These are phyloP conservation scores for Lucifuga dentata DNA, from an alignment of 2,113 vertebrate species.

Conservation along the genomic window DNA sequence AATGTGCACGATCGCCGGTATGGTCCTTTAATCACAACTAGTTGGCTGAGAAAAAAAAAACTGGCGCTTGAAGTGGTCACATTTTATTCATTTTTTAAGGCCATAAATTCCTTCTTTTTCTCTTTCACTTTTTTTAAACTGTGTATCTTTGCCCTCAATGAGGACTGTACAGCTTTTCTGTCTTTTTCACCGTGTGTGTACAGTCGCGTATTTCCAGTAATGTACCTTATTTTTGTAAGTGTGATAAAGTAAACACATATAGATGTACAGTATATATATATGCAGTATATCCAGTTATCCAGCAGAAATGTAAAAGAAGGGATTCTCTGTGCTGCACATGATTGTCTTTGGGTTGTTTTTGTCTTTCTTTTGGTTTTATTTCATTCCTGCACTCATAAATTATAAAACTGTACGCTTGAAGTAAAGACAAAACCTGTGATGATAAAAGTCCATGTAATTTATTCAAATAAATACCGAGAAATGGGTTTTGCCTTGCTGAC, in stretches of 20 bases:
- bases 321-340: conserved; percentile 76
- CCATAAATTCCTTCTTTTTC: conserved; percentile 70
- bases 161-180: conserved; percentile 90
- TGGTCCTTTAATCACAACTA: too few species aligned
- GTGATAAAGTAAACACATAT: conserved; percentile 84
- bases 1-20: too few species aligned
- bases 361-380: conserved; percentile 56
- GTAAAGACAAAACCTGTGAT: conserved; percentile 75
- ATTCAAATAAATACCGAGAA: conserved; percentile 82
- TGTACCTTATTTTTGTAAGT: conserved; percentile 88
- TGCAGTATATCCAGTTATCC: conserved; percentile 85
- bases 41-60: conserved; percentile 68
- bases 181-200: conserved; percentile 86
- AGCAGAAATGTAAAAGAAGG: conserved; percentile 79
- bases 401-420: conserved; percentile 80
- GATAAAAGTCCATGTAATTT: conserved; percentile 78
- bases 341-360: conserved; percentile 72
- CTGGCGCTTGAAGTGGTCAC: conserved; percentile 77
- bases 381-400: conserved; percentile 85
- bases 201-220: conserved; percentile 86
- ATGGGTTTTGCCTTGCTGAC: conserved; percentile 18
- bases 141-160: conserved; percentile 96
- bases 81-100: conserved; percentile 56
- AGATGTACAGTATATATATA: conserved; percentile 89
- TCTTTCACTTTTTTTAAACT: conserved; percentile 82